Base-by-base conservation (phyloP, 2,888 invertebrate genomes). In the Apamea epomidion region DNA sequence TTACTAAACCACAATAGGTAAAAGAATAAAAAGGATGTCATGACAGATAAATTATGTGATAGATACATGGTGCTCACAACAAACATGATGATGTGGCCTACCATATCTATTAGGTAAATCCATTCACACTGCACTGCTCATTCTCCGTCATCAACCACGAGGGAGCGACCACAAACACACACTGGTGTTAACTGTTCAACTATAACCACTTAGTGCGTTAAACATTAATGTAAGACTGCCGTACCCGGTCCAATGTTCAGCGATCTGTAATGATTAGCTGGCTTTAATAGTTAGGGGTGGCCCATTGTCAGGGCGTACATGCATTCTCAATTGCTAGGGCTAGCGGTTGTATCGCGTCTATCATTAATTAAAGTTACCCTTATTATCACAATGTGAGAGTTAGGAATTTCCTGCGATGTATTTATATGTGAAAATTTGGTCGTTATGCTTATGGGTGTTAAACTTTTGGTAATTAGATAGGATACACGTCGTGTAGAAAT, bases 201-300 rank as follows among this genome's bases (percentile, higher is more conserved):
- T 73, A 77, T 58, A 86, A 81, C 76, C 85, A 87, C 74, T 78
- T 78, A 76, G 76, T 48, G 10, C 48, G 76, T 74, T 64, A 68
- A 75, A 74, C 72, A 85, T 73, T 76, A 74, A 84, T 84, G 64
- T 62, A 67, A 54, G 85, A 75, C 72, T 54, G 72, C 85, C 88
- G 85, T 85, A 60, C 85, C 42, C 68, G n/a, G 76, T 70, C 74
- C 67, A 77, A 78, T 80, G 81, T 81, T 81, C 81, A 81, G 76
- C 70, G 77, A 87, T 80, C 81, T 80, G 81, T 87, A 85, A 88
- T 88, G 81, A 89, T 89, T 87, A 89, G 73, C 72, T 42, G 51
- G 78, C 79, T 76, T 81, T 87, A 82, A 87, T 87, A 85, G 82
- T 54, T 65, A 74, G 62, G 88, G 87, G 65, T 76, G 74, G 65